phyloP scores from a whole-genome alignment of 2,797 vertebrate species.

The Microhierax caerulescens region DNA sequence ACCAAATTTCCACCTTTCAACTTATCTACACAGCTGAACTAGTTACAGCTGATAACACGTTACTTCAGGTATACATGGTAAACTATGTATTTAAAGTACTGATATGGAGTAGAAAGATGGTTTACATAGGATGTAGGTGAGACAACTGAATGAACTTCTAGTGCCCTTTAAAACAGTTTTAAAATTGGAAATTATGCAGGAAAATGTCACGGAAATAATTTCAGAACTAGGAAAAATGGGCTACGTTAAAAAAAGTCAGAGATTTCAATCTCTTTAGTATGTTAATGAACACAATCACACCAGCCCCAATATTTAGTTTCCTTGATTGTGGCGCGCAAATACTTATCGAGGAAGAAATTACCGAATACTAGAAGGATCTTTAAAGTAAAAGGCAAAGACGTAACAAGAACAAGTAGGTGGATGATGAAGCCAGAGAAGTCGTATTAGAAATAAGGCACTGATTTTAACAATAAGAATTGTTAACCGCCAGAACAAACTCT shows the following conservation, averaged over 20 bases:
- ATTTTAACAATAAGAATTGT: neutral
- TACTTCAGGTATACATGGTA: neutral
- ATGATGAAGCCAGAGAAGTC: neutral
- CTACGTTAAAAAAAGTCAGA: neutral
- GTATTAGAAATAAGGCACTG: neutral
- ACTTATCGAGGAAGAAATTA: neutral
- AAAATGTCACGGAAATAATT: neutral
- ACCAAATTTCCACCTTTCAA: neutral
- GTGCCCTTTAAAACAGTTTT: neutral
- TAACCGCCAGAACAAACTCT: neutral
- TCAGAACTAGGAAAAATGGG: neutral
- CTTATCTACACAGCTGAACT: neutral
- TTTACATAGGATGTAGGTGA: neutral
- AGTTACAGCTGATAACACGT: neutral
- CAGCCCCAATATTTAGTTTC: neutral
- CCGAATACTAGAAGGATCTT: neutral
- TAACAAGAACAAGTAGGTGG: neutral
- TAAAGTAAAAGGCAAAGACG: neutral
- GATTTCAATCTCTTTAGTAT: neutral
- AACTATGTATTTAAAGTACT: neutral
- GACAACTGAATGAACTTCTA: neutral
- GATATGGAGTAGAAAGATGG: neutral
- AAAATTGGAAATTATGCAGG: neutral
- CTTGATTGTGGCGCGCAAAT: neutral
- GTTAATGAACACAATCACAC: neutral